Evolutionary conservation across 2,797 vertebrate genomes (phyloP).

Genomic region (Chiloscyllium punctatum): DNA sequence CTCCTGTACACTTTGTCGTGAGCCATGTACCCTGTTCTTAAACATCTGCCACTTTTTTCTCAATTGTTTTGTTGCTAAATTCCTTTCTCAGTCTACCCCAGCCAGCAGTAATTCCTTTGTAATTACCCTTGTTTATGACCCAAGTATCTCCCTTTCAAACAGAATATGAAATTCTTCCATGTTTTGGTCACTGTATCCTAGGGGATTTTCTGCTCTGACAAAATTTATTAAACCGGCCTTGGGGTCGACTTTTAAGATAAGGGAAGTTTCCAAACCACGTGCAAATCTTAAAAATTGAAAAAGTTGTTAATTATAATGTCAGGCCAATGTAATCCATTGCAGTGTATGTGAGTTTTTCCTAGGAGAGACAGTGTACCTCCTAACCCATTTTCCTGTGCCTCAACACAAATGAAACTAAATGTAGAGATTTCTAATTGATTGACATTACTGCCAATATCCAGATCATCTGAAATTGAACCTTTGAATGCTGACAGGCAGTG

Average conservation of each 20-base stretch:
- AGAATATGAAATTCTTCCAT: too few species aligned
- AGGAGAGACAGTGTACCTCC: neutral
- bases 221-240: too few species aligned
- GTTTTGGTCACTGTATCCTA: too few species aligned
- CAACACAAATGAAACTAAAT: neutral
- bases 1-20: too few species aligned
- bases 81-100: too few species aligned
- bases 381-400: neutral
- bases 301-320: neutral
- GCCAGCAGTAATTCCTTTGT: too few species aligned
- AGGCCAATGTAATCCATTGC: neutral
- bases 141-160: too few species aligned
- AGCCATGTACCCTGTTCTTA: too few species aligned
- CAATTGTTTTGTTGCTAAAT: too few species aligned
- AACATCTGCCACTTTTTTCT: too few species aligned
- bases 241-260: neutral
- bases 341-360: neutral
- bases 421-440: neutral
- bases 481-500: neutral
- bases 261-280: neutral
- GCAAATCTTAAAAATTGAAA: neutral
- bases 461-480: neutral
- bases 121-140: too few species aligned
- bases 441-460: neutral
- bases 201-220: too few species aligned